phyloP scores from a whole-genome alignment of 2,113 vertebrate species.

The Puma concolor region DNA sequence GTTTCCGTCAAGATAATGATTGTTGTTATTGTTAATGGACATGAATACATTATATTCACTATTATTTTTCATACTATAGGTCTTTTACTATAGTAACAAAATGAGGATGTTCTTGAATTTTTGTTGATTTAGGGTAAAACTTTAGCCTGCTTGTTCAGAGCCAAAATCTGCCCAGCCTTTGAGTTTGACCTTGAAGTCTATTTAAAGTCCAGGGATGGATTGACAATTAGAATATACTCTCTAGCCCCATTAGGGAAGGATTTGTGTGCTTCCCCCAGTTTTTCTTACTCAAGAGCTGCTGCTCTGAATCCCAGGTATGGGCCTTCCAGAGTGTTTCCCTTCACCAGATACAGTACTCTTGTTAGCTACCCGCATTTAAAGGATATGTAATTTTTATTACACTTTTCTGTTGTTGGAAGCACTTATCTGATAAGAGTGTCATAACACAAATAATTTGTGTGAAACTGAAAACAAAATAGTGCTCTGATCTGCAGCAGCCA shows the following conservation, averaged over 20 bases:
- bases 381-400: conserved; percentile 45
- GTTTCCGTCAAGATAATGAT: neutral
- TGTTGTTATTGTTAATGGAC: neutral
- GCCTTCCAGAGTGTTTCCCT: rapidly evolving
- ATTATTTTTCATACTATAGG: neutral
- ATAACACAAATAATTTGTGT: conserved; percentile 71
- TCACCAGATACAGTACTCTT: neutral
- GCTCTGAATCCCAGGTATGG: neutral
- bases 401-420: conserved; percentile 46
- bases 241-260: neutral
- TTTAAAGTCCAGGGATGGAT: no score
- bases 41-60: neutral
- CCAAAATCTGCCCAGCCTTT: neutral
- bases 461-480: conserved; percentile 77
- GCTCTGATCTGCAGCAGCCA: conserved; percentile 45
- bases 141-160: neutral
- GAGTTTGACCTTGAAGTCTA: neutral
- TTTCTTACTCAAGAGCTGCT: neutral
- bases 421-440: conserved; percentile 74
- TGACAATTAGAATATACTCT: neutral
- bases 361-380: conserved; percentile 36
- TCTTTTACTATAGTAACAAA: neutral
- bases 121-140: neutral
- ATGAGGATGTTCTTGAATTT: neutral
- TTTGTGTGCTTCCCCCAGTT: neutral